Base-by-base conservation (phyloP, 2,113 vertebrate species). In the Hyaena hyaena region DNA sequence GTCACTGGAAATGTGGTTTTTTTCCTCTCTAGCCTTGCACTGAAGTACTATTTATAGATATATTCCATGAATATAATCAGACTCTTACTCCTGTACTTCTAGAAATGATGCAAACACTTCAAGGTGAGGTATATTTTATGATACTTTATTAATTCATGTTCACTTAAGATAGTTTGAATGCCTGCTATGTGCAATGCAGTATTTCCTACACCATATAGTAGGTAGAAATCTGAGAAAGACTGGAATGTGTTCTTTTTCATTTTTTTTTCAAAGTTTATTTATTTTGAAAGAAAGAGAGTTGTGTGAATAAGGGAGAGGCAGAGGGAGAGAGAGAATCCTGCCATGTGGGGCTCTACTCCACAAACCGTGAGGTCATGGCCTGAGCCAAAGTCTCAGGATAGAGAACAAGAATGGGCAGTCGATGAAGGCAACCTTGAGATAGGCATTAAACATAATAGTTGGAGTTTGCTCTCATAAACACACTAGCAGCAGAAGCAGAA, bases 41-140 rank as follows among this genome's bases (percentile, higher is more conserved):
- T 0, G 99, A 99, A 98, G 99, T 99, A n/a, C 98, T 99, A 93
- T 99, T 99, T 98, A 99, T 99, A 98, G 99, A 99, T 98, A 99
- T 99, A 98, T 99, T 99, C 98, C 99, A 99, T 98, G 99, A 99
- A 98, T 99, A 99, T 98, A 99, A 99, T 98, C 99, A 99, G 96
- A 99, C 99, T 23, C 99, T 99, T 98, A 99, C 99, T 23, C 99
- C 99, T 17, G 99, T 99, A 94, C 99, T 99, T 77, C 98, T 99
- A 96, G 99, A 99, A 95, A 99, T 99, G 99, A 99, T 99, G 98
- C 99, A 99, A 35, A 99, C 98, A 96, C 98, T 99, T 74, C 99
- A 99, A 98, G 99, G 99, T 99, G 98, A 98, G 98, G 19, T 93
- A 2, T 97, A 88, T 93, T 98, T 97, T 85, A 33, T 94, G 19